phyloP scores from a whole-genome alignment of 2,888 invertebrate genomes.

The Sarcophaga carnaria region DNA sequence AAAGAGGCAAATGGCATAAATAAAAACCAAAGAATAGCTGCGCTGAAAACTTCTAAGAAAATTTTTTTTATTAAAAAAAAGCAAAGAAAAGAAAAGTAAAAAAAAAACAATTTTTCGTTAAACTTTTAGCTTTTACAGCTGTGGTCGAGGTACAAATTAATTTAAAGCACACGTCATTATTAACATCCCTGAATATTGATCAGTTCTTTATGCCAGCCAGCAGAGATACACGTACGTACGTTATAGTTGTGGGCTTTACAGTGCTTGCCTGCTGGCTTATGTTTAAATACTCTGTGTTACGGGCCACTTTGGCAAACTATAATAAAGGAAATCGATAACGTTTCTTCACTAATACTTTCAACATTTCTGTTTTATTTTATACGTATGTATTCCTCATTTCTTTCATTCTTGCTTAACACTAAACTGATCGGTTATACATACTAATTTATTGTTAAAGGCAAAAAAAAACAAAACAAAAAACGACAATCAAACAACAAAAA shows the following conservation, averaged over 20 bases:
- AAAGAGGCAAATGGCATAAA: too few relatives aligned
- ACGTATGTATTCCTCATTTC: conserved; percentile 8
- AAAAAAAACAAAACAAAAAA: conserved; percentile 20
- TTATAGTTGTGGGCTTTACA: conserved; percentile 19
- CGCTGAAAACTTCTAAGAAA: conserved; percentile 62
- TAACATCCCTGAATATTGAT: conserved; percentile 70
- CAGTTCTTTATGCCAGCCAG: conserved; percentile 30
- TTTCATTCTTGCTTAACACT: conserved; percentile 3
- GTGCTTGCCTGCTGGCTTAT: conserved; percentile 46
- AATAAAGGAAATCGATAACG: conserved; percentile 70
- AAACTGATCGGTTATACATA: conserved; percentile 55
- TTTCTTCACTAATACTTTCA: conserved; percentile 58
- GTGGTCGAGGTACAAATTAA: conserved; percentile 57
- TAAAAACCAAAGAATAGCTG: conserved; percentile 8
- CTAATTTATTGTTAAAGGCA: conserved; percentile 33
- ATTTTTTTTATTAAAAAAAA: neutral
- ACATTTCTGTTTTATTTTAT: conserved; percentile 27
- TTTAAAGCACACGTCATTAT: conserved; percentile 70
- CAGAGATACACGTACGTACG: neutral
- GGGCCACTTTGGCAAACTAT: conserved; percentile 56
- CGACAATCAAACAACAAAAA: neutral
- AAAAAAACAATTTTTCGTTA: neutral
- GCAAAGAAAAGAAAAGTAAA: too few relatives aligned
- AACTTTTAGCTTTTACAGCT: neutral
- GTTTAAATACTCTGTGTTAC: conserved; percentile 19